phyloP scores from a whole-genome alignment of 2,113 vertebrate genomes.

The Hypomesus transpacificus region DNA sequence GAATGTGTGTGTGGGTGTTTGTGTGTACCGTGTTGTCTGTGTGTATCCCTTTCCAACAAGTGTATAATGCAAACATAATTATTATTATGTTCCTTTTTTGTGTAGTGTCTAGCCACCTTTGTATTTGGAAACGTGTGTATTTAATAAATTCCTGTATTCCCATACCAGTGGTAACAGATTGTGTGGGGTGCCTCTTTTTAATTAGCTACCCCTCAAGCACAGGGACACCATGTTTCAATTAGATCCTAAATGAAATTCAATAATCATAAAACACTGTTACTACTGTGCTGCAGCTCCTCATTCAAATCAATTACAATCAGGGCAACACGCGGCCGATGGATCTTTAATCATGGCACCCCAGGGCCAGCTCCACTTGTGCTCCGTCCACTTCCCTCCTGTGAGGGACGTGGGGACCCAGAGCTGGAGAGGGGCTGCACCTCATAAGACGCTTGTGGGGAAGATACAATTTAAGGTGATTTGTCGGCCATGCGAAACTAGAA shows the following conservation, averaged over 20 bases:
- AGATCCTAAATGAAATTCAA: constrained; percentile 56
- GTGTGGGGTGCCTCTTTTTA: constrained; percentile 48
- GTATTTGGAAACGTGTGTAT: constrained; percentile 39
- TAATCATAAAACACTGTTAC: constrained; percentile 58
- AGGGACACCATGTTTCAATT: constrained; percentile 49
- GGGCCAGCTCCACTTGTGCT: neutral
- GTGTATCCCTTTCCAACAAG: neutral
- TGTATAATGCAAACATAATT: constrained; percentile 21
- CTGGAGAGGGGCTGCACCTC: constrained; percentile 11
- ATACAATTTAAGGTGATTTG: constrained; percentile 42
- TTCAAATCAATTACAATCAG: constrained; percentile 48
- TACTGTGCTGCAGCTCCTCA: constrained; percentile 38
- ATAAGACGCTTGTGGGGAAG: constrained; percentile 28
- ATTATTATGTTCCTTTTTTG: constrained; percentile 21
- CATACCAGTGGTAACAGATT: constrained; percentile 46
- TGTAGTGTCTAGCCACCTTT: constrained; percentile 23
- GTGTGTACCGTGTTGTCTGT: neutral
- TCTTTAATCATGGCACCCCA: constrained; percentile 21
- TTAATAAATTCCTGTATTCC: constrained; percentile 54
- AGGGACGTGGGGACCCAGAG: constrained; percentile 19
- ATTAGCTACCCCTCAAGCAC: constrained; percentile 49
- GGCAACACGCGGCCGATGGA: constrained; percentile 23
- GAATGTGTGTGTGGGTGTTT: neutral
- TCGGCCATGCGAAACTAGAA: constrained; percentile 16
- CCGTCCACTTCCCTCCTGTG: constrained; percentile 1